Conservation (phyloP, 1,140 invertebrate genomes). For the Drosophila ohnishii region DNA sequence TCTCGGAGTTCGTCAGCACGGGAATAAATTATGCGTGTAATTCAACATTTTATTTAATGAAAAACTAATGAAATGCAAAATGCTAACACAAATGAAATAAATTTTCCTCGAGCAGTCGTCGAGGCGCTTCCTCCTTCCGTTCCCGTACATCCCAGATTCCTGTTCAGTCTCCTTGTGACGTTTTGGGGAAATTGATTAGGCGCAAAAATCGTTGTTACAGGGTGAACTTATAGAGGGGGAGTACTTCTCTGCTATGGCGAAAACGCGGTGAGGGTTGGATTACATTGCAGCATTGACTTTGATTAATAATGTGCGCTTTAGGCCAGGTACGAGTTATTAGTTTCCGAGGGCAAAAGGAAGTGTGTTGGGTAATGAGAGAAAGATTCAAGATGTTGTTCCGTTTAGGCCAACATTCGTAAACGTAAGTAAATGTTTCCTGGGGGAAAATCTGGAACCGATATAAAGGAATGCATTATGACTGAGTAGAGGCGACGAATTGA, state of each 20-base stretch:
- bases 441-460: background rate
- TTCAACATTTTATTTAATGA: constrained; percentile 83
- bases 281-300: constrained; percentile 66
- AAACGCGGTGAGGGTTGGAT: background rate
- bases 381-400: background rate
- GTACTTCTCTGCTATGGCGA: constrained; percentile 15
- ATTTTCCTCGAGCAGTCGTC: constrained; percentile 65
- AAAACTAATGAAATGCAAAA: constrained; percentile 83
- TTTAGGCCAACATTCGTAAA: background rate
- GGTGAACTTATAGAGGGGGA: constrained; percentile 26
- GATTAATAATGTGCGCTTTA: constrained; percentile 78
- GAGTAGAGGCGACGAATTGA: constrained; percentile 39
- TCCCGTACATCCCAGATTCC: constrained; percentile 4
- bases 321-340: constrained; percentile 74
- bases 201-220: constrained; percentile 74
- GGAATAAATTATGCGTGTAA: constrained; percentile 82
- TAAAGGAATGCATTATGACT: constrained; percentile 2
- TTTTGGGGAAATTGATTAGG: constrained; percentile 78
- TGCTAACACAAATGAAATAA: constrained; percentile 82
- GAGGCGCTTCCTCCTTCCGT: constrained; percentile 28
- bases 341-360: constrained; percentile 11
- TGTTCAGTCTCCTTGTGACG: constrained; percentile 54
- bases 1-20: constrained; percentile 44
- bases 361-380: background rate
- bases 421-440: background rate